Percentiles rank a stretch among this genome's conserved stretches.
Conservation (phyloP, 2,797 vertebrate species). For the Vultur gryphus region DNA sequence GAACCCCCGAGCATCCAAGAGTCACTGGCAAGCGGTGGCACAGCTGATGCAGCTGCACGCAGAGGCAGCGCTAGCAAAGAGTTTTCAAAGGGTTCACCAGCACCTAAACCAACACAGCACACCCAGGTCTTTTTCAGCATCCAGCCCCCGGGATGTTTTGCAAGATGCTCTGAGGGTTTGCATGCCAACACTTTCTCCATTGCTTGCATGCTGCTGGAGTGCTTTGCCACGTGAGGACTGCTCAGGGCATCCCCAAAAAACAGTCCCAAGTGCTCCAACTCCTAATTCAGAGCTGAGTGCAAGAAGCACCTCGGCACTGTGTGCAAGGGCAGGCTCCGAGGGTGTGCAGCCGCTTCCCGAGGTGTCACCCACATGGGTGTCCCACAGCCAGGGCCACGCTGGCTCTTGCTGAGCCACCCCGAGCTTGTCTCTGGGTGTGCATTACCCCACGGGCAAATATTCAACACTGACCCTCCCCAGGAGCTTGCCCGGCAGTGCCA, state of each 20-base stretch:
- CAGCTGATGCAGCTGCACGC: background rate
- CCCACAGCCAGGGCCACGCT: accelerated
- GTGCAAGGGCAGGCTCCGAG: background rate
- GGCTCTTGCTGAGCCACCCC: background rate
- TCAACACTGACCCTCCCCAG: accelerated
- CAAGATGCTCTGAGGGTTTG: background rate
- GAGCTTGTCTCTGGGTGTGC: background rate
- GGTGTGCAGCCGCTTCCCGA: accelerated
- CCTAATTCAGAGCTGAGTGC: background rate
- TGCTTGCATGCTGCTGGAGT: accelerated
- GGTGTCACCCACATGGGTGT: background rate
- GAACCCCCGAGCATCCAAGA: background rate
- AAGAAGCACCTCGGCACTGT: background rate
- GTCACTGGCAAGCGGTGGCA: conserved; percentile 12
- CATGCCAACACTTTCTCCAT: accelerated
- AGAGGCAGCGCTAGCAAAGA: background rate
- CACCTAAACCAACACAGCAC: background rate
- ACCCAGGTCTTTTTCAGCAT: background rate
- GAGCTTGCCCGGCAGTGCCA: background rate
- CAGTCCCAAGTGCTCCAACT: background rate
- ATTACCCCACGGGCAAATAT: background rate
- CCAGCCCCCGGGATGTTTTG: background rate
- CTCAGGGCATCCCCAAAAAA: background rate
- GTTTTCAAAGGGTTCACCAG: background rate
- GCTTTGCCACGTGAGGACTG: accelerated